Evolutionary conservation across 2,113 vertebrate species (phyloP).

Genomic region (Albula glossodonta): DNA sequence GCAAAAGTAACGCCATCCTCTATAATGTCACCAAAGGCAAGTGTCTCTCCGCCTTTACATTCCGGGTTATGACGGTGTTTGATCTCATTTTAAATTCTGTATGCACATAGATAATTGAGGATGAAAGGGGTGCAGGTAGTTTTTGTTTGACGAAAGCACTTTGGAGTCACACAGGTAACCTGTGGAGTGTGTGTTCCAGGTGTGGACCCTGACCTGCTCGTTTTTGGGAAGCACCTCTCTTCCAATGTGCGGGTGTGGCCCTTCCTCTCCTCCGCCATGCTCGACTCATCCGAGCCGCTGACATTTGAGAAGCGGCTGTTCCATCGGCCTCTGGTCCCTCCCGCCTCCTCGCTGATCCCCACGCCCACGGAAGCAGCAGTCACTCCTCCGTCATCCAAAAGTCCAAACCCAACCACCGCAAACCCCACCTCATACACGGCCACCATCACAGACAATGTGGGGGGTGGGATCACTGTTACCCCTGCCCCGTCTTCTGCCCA

Average conservation of each 20-base stretch:
- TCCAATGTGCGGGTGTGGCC: slow-evolving; percentile 65
- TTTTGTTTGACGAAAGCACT: neutral
- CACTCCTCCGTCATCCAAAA: neutral
- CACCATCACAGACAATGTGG: neutral
- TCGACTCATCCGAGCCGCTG: slow-evolving; percentile 64
- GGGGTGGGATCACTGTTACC: neutral
- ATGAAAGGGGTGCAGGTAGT: too few relatives aligned
- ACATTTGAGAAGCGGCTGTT: slow-evolving; percentile 70
- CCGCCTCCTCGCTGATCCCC: slow-evolving; percentile 44
- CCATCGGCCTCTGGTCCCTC: slow-evolving; percentile 51
- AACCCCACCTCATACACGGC: neutral
- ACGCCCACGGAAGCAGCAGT: neutral
- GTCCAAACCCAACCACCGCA: neutral
- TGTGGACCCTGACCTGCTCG: slow-evolving; percentile 87
- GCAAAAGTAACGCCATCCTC: slow-evolving; percentile 73
- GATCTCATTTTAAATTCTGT: too few relatives aligned
- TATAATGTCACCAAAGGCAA: slow-evolving; percentile 89
- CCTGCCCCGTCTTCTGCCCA: neutral
- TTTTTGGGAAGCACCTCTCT: slow-evolving; percentile 80
- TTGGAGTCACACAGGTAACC: neutral
- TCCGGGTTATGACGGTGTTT: neutral
- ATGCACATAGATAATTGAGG: too few relatives aligned
- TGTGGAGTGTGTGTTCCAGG: slow-evolving; percentile 66
- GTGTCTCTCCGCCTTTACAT: neutral
- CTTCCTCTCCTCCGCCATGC: slow-evolving; percentile 56